phyloP scores from a whole-genome alignment of 1,140 invertebrate species.

The Pseudomyrmex pallidus region DNA sequence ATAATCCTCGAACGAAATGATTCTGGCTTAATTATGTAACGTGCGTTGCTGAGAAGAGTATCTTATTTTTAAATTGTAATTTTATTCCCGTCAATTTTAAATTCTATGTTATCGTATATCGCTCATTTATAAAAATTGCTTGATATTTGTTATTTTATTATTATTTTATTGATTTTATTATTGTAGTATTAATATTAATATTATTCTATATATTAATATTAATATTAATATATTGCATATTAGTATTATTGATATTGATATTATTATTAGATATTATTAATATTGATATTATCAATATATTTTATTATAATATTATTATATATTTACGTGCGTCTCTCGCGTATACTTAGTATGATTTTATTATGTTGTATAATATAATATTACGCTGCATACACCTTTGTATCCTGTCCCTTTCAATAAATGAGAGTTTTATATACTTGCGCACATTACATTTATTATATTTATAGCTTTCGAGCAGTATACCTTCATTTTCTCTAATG shows the following conservation, averaged over 20 bases:
- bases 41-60: background rate
- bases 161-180: conserved; percentile 65
- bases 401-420: conserved; percentile 45
- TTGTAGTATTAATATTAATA: conserved; percentile 63
- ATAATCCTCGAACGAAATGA: background rate
- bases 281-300: too few species aligned
- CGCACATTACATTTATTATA: background rate
- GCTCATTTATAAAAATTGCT: conserved; percentile 61
- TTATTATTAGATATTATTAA: too few species aligned
- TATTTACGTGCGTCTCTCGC: conserved; percentile 60
- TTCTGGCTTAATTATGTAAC: background rate
- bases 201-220: conserved; percentile 5
- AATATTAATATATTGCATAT: too few species aligned
- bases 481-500: too few species aligned
- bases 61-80: conserved; percentile 59
- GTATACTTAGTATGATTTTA: conserved; percentile 70
- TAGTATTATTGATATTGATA: too few species aligned
- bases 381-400: conserved; percentile 63
- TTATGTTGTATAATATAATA: conserved; percentile 74
- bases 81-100: conserved; percentile 33
- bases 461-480: too few species aligned
- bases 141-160: conserved; percentile 70
- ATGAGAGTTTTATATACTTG: conserved; percentile 44
- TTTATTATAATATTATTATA: too few species aligned
- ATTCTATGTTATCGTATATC: conserved; percentile 8